Conservation (phyloP, 2,888 invertebrate genomes). For the Synergus itoensis region DNA sequence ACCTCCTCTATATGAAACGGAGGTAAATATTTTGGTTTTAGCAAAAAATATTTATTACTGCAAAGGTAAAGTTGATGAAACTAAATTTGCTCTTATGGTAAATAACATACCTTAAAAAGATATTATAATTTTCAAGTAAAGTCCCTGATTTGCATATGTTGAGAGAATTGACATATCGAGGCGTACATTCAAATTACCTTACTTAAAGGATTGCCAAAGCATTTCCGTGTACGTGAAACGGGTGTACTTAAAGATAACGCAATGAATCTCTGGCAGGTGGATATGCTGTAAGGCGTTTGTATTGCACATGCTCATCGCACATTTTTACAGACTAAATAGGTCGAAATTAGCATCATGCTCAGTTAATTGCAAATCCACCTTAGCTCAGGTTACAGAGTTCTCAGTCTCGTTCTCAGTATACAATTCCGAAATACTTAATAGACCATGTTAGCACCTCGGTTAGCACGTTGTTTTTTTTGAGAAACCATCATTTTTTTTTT, state of each 20-base stretch:
- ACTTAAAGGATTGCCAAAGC: neutral
- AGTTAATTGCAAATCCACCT: conserved; percentile 65
- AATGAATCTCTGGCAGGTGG: conserved; percentile 55
- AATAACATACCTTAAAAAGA: neutral
- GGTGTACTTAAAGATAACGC: conserved; percentile 44
- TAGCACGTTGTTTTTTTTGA: neutral
- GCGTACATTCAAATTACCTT: conserved; percentile 9
- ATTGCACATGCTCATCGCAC: conserved; percentile 65
- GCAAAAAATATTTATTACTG: too few species aligned
- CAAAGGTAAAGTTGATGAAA: too few species aligned
- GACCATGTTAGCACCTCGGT: neutral
- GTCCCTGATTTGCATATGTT: neutral
- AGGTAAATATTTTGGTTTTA: too few species aligned
- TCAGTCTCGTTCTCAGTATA: neutral
- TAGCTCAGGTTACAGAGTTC: conserved; percentile 2
- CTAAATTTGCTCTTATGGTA: neutral
- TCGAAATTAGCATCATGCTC: conserved; percentile 71
- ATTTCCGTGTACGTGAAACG: conserved; percentile 22
- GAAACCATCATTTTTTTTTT: neutral
- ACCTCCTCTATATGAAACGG: too few species aligned
- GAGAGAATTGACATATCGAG: neutral
- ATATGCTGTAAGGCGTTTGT: conserved; percentile 58
- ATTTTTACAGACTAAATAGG: conserved; percentile 72
- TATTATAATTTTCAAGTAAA: neutral
- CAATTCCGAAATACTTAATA: neutral